Evolutionary conservation across 2,888 invertebrate genomes (phyloP).

Genomic region (Agrochola lychnidis): DNA sequence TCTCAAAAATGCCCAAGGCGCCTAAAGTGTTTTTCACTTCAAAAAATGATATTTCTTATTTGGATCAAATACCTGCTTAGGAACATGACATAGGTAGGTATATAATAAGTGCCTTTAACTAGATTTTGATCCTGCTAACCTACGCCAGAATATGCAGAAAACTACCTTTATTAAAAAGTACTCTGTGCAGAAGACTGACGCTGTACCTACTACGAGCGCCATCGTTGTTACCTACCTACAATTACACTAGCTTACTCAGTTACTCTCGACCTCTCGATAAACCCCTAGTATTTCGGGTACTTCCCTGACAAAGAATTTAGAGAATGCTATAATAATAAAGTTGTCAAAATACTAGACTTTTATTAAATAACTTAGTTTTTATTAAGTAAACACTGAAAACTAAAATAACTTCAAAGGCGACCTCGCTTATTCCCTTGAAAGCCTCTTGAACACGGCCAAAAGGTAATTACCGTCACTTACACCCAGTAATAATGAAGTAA

Average conservation of each 20-base stretch:
- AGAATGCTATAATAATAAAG: not conserved
- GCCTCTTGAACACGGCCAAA: conserved; percentile 16
- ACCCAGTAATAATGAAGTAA: conserved; percentile 22
- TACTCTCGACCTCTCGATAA: not conserved
- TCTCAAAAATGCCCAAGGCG: too few relatives aligned
- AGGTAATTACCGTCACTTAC: conserved; percentile 35
- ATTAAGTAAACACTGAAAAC: too few relatives aligned
- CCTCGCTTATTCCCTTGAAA: conserved; percentile 41
- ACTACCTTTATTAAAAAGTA: too few relatives aligned
- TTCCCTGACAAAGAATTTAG: not conserved
- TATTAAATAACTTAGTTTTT: conserved; percentile 1
- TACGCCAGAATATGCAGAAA: not conserved
- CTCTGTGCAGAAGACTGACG: conserved; percentile 1
- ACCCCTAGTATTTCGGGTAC: not conserved
- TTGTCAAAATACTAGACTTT: not conserved
- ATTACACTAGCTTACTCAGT: not conserved
- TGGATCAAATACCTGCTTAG: not conserved
- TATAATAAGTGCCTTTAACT: not conserved
- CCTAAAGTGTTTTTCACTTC: too few relatives aligned
- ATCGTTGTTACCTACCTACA: not conserved
- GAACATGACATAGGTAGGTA: too few relatives aligned
- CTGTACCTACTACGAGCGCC: not conserved
- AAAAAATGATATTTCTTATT: not conserved
- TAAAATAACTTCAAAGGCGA: conserved; percentile 16
- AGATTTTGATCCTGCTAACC: not conserved